Percentiles rank a stretch among this genome's conserved stretches.
Conservation (phyloP, 2,888 invertebrate species). For the Hyposoter didymator region DNA sequence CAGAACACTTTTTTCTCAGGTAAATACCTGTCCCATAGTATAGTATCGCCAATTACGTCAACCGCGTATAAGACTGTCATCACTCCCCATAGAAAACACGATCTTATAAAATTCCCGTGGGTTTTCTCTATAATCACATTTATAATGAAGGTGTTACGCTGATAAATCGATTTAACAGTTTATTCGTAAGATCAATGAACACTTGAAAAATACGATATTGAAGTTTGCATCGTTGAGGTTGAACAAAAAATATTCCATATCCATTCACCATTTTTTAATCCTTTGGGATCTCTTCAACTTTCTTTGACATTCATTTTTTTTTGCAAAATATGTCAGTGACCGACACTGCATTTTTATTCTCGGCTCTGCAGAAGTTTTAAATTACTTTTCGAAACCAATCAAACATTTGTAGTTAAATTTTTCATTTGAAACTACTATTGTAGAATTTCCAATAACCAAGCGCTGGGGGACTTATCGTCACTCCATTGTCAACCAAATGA, state of each 20-base stretch:
- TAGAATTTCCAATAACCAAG: neutral
- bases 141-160: conserved; percentile 1
- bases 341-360: too few species aligned
- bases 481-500: neutral
- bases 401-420: neutral
- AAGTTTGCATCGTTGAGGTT: too few species aligned
- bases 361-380: neutral
- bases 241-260: too few species aligned
- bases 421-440: neutral
- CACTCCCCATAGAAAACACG: conserved; percentile 13
- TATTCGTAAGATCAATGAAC: neutral
- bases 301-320: too few species aligned
- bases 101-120: conserved; percentile 13
- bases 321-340: too few species aligned
- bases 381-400: neutral
- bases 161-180: conserved; percentile 24
- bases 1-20: conserved; percentile 16
- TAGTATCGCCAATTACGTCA: conserved; percentile 34
- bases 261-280: too few species aligned
- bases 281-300: too few species aligned
- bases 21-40: neutral
- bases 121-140: conserved; percentile 12
- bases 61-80: conserved; percentile 13
- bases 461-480: neutral
- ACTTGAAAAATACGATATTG: neutral